Conservation (phyloP, 1,140 invertebrate species). For the Mizuhopecten yessoensis region DNA sequence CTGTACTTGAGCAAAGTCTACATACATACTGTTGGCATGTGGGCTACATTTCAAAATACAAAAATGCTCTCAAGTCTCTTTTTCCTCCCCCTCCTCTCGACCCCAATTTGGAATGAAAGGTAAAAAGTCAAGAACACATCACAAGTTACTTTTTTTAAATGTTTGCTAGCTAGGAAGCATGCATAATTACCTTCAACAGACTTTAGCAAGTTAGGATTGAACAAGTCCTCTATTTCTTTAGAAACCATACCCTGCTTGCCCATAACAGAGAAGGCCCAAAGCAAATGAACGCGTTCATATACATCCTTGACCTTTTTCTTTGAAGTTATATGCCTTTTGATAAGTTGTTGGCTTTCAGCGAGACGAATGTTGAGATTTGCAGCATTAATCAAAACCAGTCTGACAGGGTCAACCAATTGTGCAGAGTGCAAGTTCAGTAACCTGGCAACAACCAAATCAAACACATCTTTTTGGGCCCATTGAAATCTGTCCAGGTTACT, state of each 20-base stretch:
- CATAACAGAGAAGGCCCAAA: conserved; percentile 4
- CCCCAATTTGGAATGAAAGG: too few relatives aligned
- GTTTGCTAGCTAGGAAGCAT: too few relatives aligned
- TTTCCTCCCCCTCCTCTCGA: too few relatives aligned
- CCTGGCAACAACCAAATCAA: neutral
- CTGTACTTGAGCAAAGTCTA: too few relatives aligned
- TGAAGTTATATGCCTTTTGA: neutral
- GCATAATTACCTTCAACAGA: conserved; percentile 15
- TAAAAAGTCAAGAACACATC: too few relatives aligned
- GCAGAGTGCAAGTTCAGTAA: neutral
- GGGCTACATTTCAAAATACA: too few relatives aligned
- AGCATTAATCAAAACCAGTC: neutral
- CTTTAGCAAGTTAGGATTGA: neutral
- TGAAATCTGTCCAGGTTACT: neutral
- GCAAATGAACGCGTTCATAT: neutral
- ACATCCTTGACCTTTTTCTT: neutral
- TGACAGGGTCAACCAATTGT: neutral
- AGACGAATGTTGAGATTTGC: neutral
- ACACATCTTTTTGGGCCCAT: neutral
- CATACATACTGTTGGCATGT: too few relatives aligned
- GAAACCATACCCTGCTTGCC: neutral
- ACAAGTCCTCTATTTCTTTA: neutral
- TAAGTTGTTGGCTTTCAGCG: neutral
- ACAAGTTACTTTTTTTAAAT: too few relatives aligned
- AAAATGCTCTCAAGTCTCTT: too few relatives aligned